Evolutionary conservation across 2,797 vertebrate species (phyloP), one percentile per base, ranked within the genome.

Genomic region (Orestias chungarensis): DNA sequence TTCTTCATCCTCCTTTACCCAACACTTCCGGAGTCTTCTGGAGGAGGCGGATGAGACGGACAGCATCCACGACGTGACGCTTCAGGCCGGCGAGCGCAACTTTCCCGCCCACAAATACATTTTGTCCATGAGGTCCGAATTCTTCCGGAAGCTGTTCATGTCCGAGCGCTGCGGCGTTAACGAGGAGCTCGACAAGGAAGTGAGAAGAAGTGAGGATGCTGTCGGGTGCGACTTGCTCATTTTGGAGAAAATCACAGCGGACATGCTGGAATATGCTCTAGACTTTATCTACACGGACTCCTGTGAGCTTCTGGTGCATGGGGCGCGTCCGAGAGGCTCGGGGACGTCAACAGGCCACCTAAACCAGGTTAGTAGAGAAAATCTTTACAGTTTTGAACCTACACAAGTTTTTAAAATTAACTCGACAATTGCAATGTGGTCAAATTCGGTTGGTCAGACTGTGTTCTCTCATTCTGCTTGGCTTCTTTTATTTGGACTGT

Each of bases 51-150:
- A 97, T 70, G 97, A 98, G 91, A 97, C 89, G 70, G 98, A 99
- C 92, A 96, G 74, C 87, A 97, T 99, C 85, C 98, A 99, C 14
- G 97, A 99, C 67, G 96, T 97, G 80, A 97, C 96, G 27, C 96
- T 99, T 73, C 96, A 97, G 90, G 95, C 98, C 11, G 96, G 95
- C n/a, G 86, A 94, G 70, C 96, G 95, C 84, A 91, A 92, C 76
- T 99, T 98, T 79, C 94, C 97, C 0, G 93, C 94, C 18, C 98
- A 99, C 91, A 99, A 96, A 87, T 99, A 97, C 86, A 93, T 99
- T 86, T 90, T 99, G 82, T 95, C 97, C 46, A 89, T 90, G 81
- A 94, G 95, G 82, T 98, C 96, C 0, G 96, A 97, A 67, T 97
- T 97, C 89, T 99, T 99, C 90, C 90, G 92, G 66, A 96, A 95